Base-by-base conservation (phyloP, 2,113 vertebrate genomes). In the Lycaon pictus region DNA sequence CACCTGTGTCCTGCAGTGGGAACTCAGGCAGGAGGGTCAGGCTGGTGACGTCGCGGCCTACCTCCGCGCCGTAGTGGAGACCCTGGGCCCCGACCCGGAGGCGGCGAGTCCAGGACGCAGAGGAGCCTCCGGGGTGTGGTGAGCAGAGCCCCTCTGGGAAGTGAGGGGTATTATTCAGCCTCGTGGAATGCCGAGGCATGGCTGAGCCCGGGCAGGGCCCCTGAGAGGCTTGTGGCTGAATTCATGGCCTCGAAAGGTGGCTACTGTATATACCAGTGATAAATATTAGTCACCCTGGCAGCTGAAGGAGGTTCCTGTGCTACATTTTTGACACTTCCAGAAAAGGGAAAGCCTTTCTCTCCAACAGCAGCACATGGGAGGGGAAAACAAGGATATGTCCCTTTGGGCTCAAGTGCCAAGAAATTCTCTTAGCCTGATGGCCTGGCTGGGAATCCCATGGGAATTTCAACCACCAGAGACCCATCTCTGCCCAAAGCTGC, bases 141-240 rank as follows among this genome's bases (percentile, higher is more conserved):
- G 69, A 67, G 92, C 6, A 2, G 56, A 93, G 92, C 7, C 5
- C 35, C 96, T 93, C 1, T 65, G 94, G 94, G n/a, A 69, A 97
- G 97, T 53, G 72, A 4, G 86, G 63, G 6, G 85, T 80, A 83
- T 98, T 99, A 96, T 98, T 99, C 98, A 99, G 98, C 96, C 95
- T 96, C 96, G 76, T 98, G 98, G 99, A 99, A 99, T 99, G 99
- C 97, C 4, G 95, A 96, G 95, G 90, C 80, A 27, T 93, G 98
- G 98, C 98, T 96, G 97, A 96, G 98, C 98, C 97, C 97, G 98
- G 98, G 95, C 99, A 99, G 98, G 99, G 99, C 96, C 97, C 98
- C 97, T 98, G 98, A 98, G 99, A 99, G 98, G 96, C 99, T 99
- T 99, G 98, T 97, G 99, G 99, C 98, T 98, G 97, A 98, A 98